phyloP scores from a whole-genome alignment of 2,888 invertebrate species.

The Drosophila paranaensis region DNA sequence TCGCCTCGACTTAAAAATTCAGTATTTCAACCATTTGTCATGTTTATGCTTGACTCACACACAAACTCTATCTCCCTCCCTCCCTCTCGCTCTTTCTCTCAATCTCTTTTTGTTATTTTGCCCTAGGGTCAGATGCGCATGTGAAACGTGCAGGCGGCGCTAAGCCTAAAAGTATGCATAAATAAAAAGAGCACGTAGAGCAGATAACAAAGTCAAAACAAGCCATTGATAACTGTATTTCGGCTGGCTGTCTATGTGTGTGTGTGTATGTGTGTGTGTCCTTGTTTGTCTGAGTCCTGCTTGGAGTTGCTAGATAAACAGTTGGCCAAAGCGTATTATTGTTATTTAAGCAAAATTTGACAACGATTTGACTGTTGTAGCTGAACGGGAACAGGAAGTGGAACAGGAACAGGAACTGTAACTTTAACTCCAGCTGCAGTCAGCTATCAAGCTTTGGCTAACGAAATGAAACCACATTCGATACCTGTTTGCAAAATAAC shows the following conservation, averaged over 20 bases:
- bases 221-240: conserved; percentile 62
- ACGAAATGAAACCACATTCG: conserved; percentile 24
- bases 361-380: conserved; percentile 1
- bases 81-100: neutral
- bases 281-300: neutral
- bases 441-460: neutral
- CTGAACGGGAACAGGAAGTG: neutral
- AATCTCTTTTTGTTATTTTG: conserved; percentile 22
- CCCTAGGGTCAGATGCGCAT: conserved; percentile 11
- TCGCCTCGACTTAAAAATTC: conserved; percentile 54
- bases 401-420: neutral
- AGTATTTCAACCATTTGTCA: conserved; percentile 56
- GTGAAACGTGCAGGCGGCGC: conserved; percentile 47
- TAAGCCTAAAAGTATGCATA: conserved; percentile 77
- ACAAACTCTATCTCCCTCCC: neutral
- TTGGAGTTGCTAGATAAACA: conserved; percentile 14
- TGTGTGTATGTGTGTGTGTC: neutral
- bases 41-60: conserved; percentile 39
- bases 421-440: neutral
- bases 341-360: conserved; percentile 59
- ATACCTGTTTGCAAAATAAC: conserved; percentile 38
- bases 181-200: conserved; percentile 72
- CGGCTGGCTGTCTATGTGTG: neutral
- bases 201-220: conserved; percentile 66
- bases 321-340: conserved; percentile 34